Conservation (phyloP, 2,113 vertebrate species). For the Pitta sordida region DNA sequence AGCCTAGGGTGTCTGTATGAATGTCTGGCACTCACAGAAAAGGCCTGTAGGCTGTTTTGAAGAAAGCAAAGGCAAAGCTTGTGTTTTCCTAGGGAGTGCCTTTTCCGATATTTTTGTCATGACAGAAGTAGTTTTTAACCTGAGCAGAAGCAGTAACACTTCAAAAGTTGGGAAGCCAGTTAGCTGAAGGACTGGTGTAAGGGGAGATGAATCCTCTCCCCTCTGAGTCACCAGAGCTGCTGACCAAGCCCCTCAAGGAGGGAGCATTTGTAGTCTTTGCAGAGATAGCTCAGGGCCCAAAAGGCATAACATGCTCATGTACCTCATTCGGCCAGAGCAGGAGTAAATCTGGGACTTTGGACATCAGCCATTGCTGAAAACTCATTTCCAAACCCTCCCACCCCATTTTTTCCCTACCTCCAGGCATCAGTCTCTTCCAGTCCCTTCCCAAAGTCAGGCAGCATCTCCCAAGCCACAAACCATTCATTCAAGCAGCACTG, state of each 20-base stretch:
- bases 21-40: neutral
- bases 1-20: neutral
- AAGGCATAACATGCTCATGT: fast-evolving
- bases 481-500: neutral
- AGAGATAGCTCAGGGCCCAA: neutral
- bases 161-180: neutral
- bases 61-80: neutral
- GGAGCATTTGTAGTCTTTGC: neutral
- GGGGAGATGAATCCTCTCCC: neutral
- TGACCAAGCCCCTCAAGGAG: too few species aligned
- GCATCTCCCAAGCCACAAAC: neutral
- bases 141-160: neutral
- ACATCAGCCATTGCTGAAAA: neutral
- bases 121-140: neutral
- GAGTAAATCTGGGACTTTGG: neutral
- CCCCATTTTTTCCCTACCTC: neutral
- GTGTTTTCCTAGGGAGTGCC: neutral
- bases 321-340: neutral
- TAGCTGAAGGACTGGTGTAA: too few species aligned
- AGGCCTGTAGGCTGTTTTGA: neutral
- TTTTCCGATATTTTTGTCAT: neutral
- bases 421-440: neutral
- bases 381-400: neutral
- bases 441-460: neutral
- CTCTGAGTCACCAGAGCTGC: neutral